These are phyloP conservation scores for Acrobasis suavella DNA, from an alignment of 2,888 invertebrate genomes.

Conservation along the genomic window DNA sequence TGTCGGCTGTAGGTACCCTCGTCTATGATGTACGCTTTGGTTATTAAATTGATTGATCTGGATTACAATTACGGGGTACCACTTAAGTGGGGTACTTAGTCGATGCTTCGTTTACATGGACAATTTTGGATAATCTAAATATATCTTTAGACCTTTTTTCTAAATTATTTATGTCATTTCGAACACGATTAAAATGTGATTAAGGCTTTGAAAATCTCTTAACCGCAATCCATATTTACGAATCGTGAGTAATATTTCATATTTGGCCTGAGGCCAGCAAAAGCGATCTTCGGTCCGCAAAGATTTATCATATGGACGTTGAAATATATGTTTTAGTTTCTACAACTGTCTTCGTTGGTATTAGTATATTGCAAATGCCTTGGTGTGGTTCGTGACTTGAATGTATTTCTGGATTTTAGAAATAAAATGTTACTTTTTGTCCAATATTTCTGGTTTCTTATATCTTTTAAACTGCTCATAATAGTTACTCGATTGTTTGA, in stretches of 20 bases:
- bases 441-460: too few species aligned
- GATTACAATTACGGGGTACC: constrained; percentile 38
- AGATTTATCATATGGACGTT: constrained; percentile 12
- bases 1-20: constrained; percentile 41
- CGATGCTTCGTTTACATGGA: background rate
- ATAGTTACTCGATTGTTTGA: too few species aligned
- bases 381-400: constrained; percentile 7
- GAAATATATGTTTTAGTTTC: constrained; percentile 16
- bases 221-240: background rate
- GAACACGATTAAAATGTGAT: background rate
- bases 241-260: background rate
- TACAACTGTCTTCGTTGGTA: constrained; percentile 10
- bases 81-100: background rate
- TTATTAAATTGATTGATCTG: constrained; percentile 45
- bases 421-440: background rate
- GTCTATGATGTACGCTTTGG: constrained; percentile 44
- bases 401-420: background rate
- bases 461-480: too few species aligned
- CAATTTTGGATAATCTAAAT: too few species aligned
- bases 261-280: constrained; percentile 9
- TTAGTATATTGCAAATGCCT: constrained; percentile 11
- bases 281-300: background rate
- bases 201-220: background rate
- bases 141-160: too few species aligned
- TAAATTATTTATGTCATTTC: too few species aligned